Percentiles rank a stretch among this genome's conserved stretches.
Evolutionary conservation across 2,113 vertebrate genomes (phyloP).

Genomic region (Larimichthys polyactis): DNA sequence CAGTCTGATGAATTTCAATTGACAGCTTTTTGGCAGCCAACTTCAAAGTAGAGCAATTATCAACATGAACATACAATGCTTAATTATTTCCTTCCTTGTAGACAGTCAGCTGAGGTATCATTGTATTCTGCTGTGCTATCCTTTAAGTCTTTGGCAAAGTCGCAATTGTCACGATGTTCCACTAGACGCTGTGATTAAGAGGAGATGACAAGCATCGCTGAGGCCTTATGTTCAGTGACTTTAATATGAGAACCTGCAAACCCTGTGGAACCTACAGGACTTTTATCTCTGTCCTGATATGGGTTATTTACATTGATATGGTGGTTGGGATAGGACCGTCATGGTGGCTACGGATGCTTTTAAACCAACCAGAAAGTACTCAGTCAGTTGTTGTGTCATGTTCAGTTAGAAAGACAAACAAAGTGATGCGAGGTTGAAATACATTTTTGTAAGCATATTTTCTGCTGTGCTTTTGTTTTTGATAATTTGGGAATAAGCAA

Average conservation of each 20-base stretch:
- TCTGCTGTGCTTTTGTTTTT: background rate
- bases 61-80: background rate
- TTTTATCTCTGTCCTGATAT: background rate
- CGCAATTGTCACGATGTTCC: background rate
- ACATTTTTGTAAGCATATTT: too few species aligned
- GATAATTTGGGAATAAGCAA: background rate
- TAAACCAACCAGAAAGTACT: background rate
- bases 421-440: background rate
- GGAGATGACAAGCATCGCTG: background rate
- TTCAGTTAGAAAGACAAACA: background rate
- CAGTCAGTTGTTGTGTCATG: background rate
- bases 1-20: background rate
- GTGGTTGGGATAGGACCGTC: background rate
- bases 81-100: conserved; percentile 3
- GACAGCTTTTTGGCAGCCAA: background rate
- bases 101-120: conserved; percentile 3
- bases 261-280: background rate
- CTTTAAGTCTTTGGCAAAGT: background rate
- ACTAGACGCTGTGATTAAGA: background rate
- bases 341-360: background rate
- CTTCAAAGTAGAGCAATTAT: background rate
- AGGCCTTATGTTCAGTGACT: too few species aligned
- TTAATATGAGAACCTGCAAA: background rate
- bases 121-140: background rate
- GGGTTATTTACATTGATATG: background rate